Evolutionary conservation across 2,888 invertebrate genomes (phyloP).

Genomic region (Aelia acuminata): DNA sequence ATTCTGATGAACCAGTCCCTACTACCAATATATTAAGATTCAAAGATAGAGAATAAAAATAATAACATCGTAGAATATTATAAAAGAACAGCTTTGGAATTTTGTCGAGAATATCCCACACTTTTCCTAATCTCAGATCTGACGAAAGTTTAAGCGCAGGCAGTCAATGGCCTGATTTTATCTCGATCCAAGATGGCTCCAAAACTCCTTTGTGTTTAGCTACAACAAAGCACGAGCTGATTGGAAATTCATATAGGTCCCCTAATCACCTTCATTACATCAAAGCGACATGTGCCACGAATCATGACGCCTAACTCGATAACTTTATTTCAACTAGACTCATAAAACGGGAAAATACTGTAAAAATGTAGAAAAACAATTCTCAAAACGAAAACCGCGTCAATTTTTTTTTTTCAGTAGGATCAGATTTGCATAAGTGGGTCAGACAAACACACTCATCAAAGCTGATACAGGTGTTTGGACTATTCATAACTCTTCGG

Average conservation of each 20-base stretch:
- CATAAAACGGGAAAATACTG: background rate
- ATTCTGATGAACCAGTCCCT: too few relatives aligned
- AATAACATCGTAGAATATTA: background rate
- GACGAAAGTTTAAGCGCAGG: background rate
- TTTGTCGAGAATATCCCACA: background rate
- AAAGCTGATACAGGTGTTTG: background rate
- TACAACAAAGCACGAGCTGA: background rate
- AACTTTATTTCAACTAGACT: background rate
- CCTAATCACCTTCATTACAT: background rate
- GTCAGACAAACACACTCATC: background rate
- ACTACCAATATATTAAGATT: too few relatives aligned
- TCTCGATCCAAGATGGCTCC: background rate
- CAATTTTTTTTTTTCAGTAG: background rate
- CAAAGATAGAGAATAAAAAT: too few relatives aligned
- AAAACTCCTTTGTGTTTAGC: background rate
- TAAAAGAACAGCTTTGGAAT: background rate
- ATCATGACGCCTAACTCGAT: background rate
- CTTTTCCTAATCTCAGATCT: background rate
- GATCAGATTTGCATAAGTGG: background rate
- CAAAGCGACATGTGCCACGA: background rate
- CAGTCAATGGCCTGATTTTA: background rate
- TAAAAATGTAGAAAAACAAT: too few relatives aligned
- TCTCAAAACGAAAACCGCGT: too few relatives aligned
- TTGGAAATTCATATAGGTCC: slow-evolving; percentile 1
- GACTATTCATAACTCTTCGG: background rate